Evolutionary conservation across 2,797 vertebrate species (phyloP).

Genomic region (Capromys pilorides): DNA sequence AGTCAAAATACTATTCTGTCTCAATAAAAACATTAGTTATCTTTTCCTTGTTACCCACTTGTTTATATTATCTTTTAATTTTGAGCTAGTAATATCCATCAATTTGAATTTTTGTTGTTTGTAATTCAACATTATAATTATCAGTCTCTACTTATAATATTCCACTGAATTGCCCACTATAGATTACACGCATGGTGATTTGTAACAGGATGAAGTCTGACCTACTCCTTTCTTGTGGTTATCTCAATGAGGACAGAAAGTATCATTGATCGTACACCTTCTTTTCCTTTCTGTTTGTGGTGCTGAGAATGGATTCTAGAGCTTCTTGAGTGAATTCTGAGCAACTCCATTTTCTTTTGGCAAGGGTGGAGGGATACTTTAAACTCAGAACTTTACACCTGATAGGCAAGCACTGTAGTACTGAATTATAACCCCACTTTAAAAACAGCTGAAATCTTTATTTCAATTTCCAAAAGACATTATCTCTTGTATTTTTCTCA

Average conservation of each 20-base stretch:
- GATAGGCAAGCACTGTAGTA: not conserved
- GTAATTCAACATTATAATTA: not conserved
- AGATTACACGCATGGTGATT: not conserved
- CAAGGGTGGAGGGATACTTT: not conserved
- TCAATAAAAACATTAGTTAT: conserved; percentile 16
- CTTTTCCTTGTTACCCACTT: not conserved
- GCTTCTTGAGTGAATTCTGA: not conserved
- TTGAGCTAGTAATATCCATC: not conserved
- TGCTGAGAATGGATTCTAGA: not conserved
- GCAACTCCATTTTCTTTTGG: not conserved
- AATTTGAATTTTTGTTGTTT: conserved; percentile 5
- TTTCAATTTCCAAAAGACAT: conserved; percentile 18
- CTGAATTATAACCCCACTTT: not conserved
- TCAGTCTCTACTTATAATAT: not conserved
- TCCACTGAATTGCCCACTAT: not conserved
- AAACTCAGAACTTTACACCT: not conserved
- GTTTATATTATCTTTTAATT: conserved; percentile 9
- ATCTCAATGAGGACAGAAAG: not conserved
- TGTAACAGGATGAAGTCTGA: not conserved
- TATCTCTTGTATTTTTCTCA: not conserved
- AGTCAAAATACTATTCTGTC: not conserved
- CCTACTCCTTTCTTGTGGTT: not conserved
- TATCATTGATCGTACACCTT: not conserved
- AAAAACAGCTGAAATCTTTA: conserved; percentile 39
- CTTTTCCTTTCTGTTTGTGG: not conserved